Evolutionary conservation across 2,797 vertebrate genomes (phyloP).

Genomic region (Margarornis squamiger): DNA sequence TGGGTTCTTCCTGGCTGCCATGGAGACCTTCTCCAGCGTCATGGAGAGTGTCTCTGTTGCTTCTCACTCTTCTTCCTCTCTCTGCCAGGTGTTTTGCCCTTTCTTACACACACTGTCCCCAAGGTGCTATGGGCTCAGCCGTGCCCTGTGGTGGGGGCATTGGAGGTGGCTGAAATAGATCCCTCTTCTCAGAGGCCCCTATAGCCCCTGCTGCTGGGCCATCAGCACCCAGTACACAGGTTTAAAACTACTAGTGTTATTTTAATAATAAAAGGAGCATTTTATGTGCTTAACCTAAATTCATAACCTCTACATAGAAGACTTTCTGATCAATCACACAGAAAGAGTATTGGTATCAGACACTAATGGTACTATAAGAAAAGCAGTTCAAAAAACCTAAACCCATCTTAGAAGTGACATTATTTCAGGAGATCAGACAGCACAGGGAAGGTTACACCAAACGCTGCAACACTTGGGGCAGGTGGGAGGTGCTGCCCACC

Average conservation of each 20-base stretch:
- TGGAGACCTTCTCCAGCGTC: background rate
- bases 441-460: background rate
- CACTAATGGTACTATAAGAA: background rate
- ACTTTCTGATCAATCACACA: background rate
- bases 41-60: background rate
- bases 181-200: background rate
- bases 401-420: background rate
- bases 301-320: background rate
- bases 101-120: background rate
- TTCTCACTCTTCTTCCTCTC: background rate
- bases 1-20: background rate
- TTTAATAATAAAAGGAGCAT: background rate
- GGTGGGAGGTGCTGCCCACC: background rate
- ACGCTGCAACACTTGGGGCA: fast-evolving
- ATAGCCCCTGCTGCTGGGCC: too few species aligned
- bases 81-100: background rate
- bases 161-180: background rate
- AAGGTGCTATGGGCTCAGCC: fast-evolving
- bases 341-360: background rate
- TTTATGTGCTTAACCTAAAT: background rate
- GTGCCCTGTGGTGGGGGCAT: background rate
- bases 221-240: background rate
- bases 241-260: background rate
- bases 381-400: background rate
- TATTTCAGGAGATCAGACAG: background rate